These are phyloP conservation scores for Cephus rjabovi DNA, from an alignment of 2,888 invertebrate species.

Conservation along the genomic window DNA sequence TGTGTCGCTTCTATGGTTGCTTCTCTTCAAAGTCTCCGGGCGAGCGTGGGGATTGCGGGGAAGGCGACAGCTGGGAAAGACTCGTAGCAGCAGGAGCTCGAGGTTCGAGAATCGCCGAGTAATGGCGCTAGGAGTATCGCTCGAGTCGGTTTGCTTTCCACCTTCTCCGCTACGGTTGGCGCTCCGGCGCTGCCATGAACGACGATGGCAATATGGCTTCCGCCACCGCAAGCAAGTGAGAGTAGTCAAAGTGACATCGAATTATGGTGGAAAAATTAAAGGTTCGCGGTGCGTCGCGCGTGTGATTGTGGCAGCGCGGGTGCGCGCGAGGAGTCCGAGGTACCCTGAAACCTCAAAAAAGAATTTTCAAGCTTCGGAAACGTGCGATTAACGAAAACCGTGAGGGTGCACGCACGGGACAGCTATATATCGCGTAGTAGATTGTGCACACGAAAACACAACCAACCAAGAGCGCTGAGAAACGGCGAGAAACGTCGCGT, in stretches of 20 bases:
- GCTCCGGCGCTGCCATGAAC: constrained; percentile 48
- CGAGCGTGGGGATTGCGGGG: too few species aligned
- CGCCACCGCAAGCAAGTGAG: constrained; percentile 60
- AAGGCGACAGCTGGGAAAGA: too few species aligned
- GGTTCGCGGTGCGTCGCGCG: constrained; percentile 33
- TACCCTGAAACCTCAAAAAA: neutral
- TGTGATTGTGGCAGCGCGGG: constrained; percentile 22
- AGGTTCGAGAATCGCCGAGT: neutral
- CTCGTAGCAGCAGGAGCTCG: neutral
- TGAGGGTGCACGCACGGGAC: too few species aligned
- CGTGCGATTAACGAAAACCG: neutral
- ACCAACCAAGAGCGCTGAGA: neutral
- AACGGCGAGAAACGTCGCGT: neutral
- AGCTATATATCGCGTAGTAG: too few species aligned
- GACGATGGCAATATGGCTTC: constrained; percentile 64
- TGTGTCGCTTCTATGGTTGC: too few species aligned
- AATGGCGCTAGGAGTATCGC: constrained; percentile 4
- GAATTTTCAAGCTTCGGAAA: neutral
- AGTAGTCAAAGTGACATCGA: constrained; percentile 51
- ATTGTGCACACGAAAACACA: neutral
- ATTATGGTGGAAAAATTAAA: constrained; percentile 37
- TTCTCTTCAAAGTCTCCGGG: too few species aligned
- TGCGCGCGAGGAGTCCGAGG: constrained; percentile 15
- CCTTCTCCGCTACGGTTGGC: neutral
- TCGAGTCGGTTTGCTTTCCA: constrained; percentile 1